Conservation (phyloP, 2,888 invertebrate species). For the Ophonus ardosiacus region DNA sequence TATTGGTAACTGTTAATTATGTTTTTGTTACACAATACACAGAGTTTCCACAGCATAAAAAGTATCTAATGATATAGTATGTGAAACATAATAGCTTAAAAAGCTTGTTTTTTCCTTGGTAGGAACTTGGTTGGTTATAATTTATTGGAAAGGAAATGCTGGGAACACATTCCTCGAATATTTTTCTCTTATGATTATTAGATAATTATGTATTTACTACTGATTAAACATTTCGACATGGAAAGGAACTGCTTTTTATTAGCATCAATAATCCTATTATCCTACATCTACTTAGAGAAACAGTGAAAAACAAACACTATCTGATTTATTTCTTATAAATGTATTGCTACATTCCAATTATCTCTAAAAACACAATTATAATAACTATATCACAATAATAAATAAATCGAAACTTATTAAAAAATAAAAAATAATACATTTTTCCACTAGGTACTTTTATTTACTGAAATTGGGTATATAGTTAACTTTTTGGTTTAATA, state of each 20-base stretch:
- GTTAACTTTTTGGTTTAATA: too few relatives aligned
- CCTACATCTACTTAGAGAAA: neutral
- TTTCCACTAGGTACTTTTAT: too few relatives aligned
- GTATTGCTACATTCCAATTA: too few relatives aligned
- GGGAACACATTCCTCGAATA: constrained; percentile 8
- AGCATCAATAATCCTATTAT: neutral
- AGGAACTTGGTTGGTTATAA: constrained; percentile 18
- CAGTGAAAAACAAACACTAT: neutral
- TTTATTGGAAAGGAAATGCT: constrained; percentile 36
- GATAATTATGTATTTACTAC: constrained; percentile 6
- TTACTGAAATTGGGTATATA: too few relatives aligned
- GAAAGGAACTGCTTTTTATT: neutral
- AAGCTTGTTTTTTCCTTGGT: constrained; percentile 12
- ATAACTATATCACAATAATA: too few relatives aligned
- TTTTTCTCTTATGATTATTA: constrained; percentile 29
- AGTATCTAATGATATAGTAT: constrained; percentile 34
- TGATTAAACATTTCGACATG: constrained; percentile 11
- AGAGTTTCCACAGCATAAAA: constrained; percentile 19
- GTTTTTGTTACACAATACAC: constrained; percentile 38
- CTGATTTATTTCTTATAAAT: neutral
- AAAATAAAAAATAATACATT: too few relatives aligned
- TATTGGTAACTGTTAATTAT: constrained; percentile 48
- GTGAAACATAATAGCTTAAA: constrained; percentile 35
- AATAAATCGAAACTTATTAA: too few relatives aligned
- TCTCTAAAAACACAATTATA: too few relatives aligned